Base-by-base conservation (phyloP, 2,888 invertebrate species). In the Lysandra coridon region DNA sequence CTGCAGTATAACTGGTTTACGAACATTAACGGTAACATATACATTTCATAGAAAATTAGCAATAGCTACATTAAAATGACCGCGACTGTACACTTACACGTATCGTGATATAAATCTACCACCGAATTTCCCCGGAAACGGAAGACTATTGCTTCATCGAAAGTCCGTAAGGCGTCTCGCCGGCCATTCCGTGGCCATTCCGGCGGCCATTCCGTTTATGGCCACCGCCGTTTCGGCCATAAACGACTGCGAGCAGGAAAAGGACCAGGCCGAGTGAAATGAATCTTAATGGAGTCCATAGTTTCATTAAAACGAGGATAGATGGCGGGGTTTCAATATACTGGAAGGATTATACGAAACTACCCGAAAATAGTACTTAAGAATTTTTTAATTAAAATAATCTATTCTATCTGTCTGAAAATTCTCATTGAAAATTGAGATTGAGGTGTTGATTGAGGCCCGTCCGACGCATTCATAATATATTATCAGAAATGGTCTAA, bases 181-280 rank as follows among this genome's bases (percentile, higher is more conserved):
- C 33, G 33, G 33, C 69, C 33, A 69, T 69, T 69, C 14, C 30
- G 83, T 85, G 85, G 83, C 88, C 86, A 89, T 88, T 88, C 84
- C 85, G 84, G 85, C 78, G 85, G 85, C 87, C 87, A 88, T 91
- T 91, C 86, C 87, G 83, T 90, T 91, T 90, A 91, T 89, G 85
- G 86, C 86, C 87, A 82, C 82, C 69, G 53, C 84, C 88, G 86
- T 89, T 90, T 90, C 88, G 87, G 88, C 85, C 86, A 85, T 69
- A 69, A 69, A 69, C 33, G 69, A 69, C 85, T 87, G 84, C 83
- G 85, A 85, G 82, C 84, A 85, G 85, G 85, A 86, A 88, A 90
- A 90, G 89, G 87, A 85, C 84, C 84, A 86, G 82, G 82, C 84
- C 83, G 84, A 84, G 82, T 84, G 84, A 87, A 88, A 87, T 84